Evolutionary conservation across 2,113 vertebrate genomes (phyloP).

Genomic region (Salvelinus fontinalis): DNA sequence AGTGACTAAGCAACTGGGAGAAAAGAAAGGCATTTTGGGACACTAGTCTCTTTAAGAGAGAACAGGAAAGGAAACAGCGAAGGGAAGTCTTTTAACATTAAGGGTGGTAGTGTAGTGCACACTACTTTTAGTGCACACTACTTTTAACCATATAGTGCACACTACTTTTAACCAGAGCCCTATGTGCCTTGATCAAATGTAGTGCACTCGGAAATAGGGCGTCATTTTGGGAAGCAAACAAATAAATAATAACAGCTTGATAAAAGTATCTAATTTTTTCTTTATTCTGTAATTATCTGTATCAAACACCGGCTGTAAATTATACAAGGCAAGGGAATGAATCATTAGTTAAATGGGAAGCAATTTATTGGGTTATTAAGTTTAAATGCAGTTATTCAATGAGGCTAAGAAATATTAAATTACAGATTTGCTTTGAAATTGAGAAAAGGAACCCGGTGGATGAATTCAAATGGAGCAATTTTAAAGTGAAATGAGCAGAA

Average conservation of each 20-base stretch:
- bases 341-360: conserved; percentile 29
- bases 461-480: neutral
- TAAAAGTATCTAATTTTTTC: conserved; percentile 12
- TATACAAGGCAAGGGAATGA: conserved; percentile 20
- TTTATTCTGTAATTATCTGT: neutral
- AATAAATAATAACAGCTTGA: no score
- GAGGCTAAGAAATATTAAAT: neutral
- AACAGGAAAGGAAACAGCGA: no score
- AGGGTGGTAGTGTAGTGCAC: no score
- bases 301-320: conserved; percentile 35
- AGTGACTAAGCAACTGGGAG: neutral
- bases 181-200: no score
- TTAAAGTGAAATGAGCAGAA: neutral
- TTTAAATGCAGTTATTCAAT: neutral
- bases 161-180: no score
- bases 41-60: neutral
- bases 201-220: no score
- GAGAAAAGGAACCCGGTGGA: neutral
- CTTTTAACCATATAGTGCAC: no score
- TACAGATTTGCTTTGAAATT: neutral
- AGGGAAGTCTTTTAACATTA: no score
- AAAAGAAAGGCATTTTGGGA: neutral
- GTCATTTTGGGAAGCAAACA: no score
- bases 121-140: no score
- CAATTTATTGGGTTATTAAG: neutral